Conservation (phyloP, 2,113 vertebrate species). For the Rynchops niger region DNA sequence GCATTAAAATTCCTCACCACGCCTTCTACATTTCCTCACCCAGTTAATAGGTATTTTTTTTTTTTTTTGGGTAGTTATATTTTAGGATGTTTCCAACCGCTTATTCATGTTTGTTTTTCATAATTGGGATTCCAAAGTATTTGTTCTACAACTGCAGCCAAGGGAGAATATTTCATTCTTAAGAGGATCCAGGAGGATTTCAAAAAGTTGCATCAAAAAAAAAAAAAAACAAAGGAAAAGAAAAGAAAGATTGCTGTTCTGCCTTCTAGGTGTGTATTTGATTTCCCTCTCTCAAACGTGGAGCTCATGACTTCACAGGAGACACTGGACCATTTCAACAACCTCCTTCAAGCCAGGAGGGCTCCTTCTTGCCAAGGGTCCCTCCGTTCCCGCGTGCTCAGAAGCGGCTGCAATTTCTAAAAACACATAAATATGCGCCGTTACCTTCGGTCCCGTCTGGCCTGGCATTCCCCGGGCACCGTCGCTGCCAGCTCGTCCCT, state of each 20-base stretch:
- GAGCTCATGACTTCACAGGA: not conserved
- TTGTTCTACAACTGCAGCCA: not conserved
- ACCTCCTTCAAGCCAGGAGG: not conserved
- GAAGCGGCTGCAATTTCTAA: not conserved
- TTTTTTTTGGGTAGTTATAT: not conserved
- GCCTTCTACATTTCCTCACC: not conserved
- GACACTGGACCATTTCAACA: not conserved
- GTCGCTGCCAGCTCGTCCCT: conserved; percentile 93
- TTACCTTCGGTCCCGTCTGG: conserved; percentile 93
- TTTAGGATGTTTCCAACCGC: not conserved
- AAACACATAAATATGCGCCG: rapidly evolving
- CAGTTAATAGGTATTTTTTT: not conserved
- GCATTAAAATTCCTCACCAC: not conserved
- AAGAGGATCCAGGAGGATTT: not conserved
- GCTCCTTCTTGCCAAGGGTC: not conserved
- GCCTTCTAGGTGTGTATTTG: not conserved
- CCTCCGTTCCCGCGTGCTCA: not conserved
- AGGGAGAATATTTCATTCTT: not conserved
- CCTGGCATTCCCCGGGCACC: conserved; percentile 97
- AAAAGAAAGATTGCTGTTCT: not conserved
- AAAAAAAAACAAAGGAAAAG: not conserved
- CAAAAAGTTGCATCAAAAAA: not conserved
- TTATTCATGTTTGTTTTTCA: not conserved
- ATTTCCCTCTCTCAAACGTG: not conserved
- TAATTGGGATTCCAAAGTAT: not conserved